Conservation (phyloP, 2,888 invertebrate species). For the Rhyacophila evoluta region DNA sequence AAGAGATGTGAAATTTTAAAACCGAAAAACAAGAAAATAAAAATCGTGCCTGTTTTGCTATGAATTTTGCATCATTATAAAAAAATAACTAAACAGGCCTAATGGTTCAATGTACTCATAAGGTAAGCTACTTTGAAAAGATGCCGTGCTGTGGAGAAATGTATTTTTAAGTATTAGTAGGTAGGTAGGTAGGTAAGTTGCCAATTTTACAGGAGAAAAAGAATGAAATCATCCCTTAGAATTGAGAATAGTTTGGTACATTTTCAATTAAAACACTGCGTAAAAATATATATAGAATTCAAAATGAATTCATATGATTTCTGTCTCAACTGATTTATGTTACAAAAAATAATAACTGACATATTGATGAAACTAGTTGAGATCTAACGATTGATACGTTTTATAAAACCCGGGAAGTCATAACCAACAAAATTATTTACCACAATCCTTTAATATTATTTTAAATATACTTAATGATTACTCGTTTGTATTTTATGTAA, state of each 20-base stretch:
- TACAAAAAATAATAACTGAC: too few relatives aligned
- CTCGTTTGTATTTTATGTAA: too few relatives aligned
- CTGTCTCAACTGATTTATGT: too few relatives aligned
- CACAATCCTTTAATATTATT: too few relatives aligned
- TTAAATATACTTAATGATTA: too few relatives aligned
- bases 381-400: too few relatives aligned
- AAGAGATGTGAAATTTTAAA: neutral
- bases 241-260: neutral
- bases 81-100: neutral
- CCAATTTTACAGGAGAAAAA: neutral
- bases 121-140: neutral
- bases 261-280: too few relatives aligned
- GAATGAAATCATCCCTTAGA: neutral
- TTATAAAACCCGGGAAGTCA: too few relatives aligned
- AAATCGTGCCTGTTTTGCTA: slow-evolving; percentile 10
- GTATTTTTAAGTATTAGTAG: slow-evolving; percentile 8
- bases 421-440: too few relatives aligned
- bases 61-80: neutral
- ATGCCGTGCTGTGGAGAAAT: slow-evolving; percentile 14
- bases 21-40: neutral
- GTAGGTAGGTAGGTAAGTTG: slow-evolving; percentile 5
- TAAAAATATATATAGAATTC: too few relatives aligned
- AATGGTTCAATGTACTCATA: neutral
- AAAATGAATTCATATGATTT: too few relatives aligned
- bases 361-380: too few relatives aligned